Evolutionary conservation across 1,140 invertebrate genomes (phyloP), one percentile per base, ranked within the genome.

Genomic region (Bombus affinis): DNA sequence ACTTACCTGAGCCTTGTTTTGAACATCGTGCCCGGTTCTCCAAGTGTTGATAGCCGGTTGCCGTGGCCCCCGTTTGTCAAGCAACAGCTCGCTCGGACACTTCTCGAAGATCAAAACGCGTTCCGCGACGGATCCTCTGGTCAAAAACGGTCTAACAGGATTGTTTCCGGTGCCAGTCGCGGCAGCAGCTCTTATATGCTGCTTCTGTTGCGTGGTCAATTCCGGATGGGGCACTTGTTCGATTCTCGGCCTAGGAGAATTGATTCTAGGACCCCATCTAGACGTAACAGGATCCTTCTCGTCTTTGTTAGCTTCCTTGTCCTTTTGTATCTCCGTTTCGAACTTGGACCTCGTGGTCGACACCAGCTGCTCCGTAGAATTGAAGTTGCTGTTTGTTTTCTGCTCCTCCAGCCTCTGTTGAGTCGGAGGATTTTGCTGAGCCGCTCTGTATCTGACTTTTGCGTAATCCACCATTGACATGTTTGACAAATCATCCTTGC

Each of bases 51-150:
- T 95, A 25, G 95, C 96, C 81, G 96, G 95, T 78, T 96, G 95
- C 28, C 93, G 86, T 13, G 93, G 93, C 83, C 96, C 96, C 57
- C 97, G 94, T 92, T 97, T 97, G 86, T 97, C 97, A 86, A 97
- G 92, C 87, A 97, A 94, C 85, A 97, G 92, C 94, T 98, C 97
- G 91, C 97, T 98, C 1, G 98, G 98, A 92, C 98, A 98, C 93
- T 98, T 97, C 93, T 99, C 98, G 93, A 99, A 99, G 91, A 98
- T 98, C 76, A 99, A 96, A 53, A 99, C 98, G 53, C 98, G 95
- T 92, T 99, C 98, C 6, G 98, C 98, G 0, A 99, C 98, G 1
- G 98, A 98, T 9, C 98, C 98, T 86, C 98, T 96, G 6, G 98
- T 98, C 25, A 98, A 95, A 93, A 98, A 98, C 4, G 98, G 98